Evolutionary conservation across 1,140 invertebrate genomes (phyloP), one percentile per base, ranked within the genome.

Genomic region (Epicauta chinensis): DNA sequence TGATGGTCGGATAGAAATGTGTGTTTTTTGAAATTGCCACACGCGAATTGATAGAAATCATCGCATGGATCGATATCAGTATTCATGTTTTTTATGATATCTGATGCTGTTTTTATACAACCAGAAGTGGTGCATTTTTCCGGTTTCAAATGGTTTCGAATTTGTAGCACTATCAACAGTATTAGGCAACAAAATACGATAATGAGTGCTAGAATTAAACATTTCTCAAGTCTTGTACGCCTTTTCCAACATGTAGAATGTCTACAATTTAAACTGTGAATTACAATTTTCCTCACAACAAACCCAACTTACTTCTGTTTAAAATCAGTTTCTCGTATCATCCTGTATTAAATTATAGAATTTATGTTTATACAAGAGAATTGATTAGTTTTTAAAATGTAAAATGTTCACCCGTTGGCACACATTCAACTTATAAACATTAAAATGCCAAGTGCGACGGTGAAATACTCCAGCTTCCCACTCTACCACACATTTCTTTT

Each of bases 161-260:
- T 41, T 15, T 17, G 16, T 23, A 41, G 5, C 16, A 5, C 16
- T 23, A 11, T 1, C 14, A 16, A 23, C 7, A 23, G 4, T 23
- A 23, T 5, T 2, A 2, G 56, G 45, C 58, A 66, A 46, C 62
- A 68, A 44, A 70, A 56, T 50, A 83, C 67, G 44, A 78, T 76
- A 12, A 81, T 79, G 49, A 87, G 77, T 6, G 77, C 81, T 31
- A 84, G 76, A 16, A 80, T 76, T 55, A 92, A 71, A 35, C 81
- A 76, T 58, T 87, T 77, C 73, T 93, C 89, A 73, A 91, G 69
- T 54, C 81, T 76, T 10, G 86, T 89, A 55, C 89, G 75, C 53
- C 87, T 78, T 56, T 83, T 83, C 90, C 89, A 93, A 84, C 87
- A 92, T 71, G 86, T 87, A 61, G 87, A 87, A 70, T 88, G 87